Conservation (phyloP, 2,113 vertebrate genomes). For the Puntigrus tetrazona region DNA sequence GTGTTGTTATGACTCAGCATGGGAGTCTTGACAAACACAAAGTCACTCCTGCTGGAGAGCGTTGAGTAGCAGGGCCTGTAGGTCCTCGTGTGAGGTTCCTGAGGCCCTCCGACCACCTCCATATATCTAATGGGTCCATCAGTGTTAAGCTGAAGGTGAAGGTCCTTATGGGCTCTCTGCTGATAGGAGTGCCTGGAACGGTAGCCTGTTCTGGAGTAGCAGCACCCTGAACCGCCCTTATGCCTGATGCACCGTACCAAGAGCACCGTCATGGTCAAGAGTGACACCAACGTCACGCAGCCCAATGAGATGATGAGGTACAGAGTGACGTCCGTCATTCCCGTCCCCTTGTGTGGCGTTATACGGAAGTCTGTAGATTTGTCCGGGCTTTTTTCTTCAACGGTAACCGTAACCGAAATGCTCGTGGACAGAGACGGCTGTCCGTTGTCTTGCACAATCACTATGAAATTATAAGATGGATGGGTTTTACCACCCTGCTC, state of each 20-base stretch:
- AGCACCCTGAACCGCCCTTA: slow-evolving; percentile 71
- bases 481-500: slow-evolving; percentile 75
- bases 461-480: slow-evolving; percentile 73
- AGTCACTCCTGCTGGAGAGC: slow-evolving; percentile 85
- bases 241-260: slow-evolving; percentile 79
- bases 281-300: slow-evolving; percentile 81
- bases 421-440: slow-evolving; percentile 76
- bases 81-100: slow-evolving; percentile 80
- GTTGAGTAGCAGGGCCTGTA: slow-evolving; percentile 87
- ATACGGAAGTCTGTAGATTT: slow-evolving; percentile 71
- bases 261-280: slow-evolving; percentile 76
- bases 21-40: slow-evolving; percentile 90
- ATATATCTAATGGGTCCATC: slow-evolving; percentile 89
- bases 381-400: slow-evolving; percentile 79
- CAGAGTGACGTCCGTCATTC: slow-evolving; percentile 78
- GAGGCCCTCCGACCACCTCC: slow-evolving; percentile 83
- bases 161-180: slow-evolving; percentile 80
- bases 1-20: slow-evolving; percentile 81
- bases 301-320: slow-evolving; percentile 86
- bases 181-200: slow-evolving; percentile 75
- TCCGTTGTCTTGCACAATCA: slow-evolving; percentile 84
- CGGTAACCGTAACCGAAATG: slow-evolving; percentile 77
- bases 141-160: slow-evolving; percentile 83
- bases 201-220: slow-evolving; percentile 74
- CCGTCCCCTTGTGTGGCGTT: slow-evolving; percentile 65